Evolutionary conservation across 2,797 vertebrate species (phyloP), one percentile per base, ranked within the genome.

Genomic region (Rhodeus uyekii): DNA sequence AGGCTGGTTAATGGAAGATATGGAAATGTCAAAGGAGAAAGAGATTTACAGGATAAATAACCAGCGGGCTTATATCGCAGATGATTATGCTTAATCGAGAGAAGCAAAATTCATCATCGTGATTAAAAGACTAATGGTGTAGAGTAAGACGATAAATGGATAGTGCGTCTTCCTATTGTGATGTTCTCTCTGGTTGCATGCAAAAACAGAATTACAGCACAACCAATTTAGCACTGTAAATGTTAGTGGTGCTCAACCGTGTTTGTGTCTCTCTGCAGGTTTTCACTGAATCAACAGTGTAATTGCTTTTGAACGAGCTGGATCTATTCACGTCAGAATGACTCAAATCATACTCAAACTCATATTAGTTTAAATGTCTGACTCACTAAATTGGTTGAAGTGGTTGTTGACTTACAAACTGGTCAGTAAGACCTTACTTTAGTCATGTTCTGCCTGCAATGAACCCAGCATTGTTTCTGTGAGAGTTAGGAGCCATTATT

Each of bases 231-330:
- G 5, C 24, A 29, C 24, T 60, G 32, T 53, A 73, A 16, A 53
- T 53, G 46, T 53, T 36, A 12, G 32, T 32, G 34, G 32, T 36
- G 19, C 8, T 73, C 48, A 73, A 38, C 0, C 32, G 1, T 14
- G 13, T 38, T 48, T 69, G 44, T 38, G 32, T 2, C 2, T 87
- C 9, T 64, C 74, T 84, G 1, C 84, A 99, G 98, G 95, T n/a
- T 99, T 29, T 98, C 97, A 72, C 94, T 99, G 73, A 99, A 99
- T n/a, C n/a, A n/a, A n/a, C n/a, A n/a, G n/a, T 24, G 65, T 27
- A 68, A 44, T 68, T 8, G 16, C n/a, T 27, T 68, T 68, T 68
- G 13, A 14, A n/a, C 42, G 64, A 3, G 6, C 13, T 68, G 6
- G 65, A 27, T 68, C n/a, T 27, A 8, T 42, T 27, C 13, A 67